Conservation (phyloP, 2,888 invertebrate species). For the Caprella mutica region DNA sequence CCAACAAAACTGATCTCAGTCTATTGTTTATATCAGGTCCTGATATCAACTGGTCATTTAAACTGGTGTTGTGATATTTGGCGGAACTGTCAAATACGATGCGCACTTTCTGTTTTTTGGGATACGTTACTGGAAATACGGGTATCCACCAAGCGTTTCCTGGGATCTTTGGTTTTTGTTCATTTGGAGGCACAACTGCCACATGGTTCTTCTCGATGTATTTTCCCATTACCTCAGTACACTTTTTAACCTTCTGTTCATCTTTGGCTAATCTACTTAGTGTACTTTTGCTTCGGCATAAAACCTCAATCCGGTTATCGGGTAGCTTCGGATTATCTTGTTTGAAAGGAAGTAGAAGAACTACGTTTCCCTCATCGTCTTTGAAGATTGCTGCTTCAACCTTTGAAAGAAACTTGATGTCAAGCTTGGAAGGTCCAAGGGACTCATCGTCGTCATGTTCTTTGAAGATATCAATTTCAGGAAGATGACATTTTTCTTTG, state of each 20-base stretch:
- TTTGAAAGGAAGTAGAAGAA: neutral
- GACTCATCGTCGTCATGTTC: neutral
- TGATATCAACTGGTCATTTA: neutral
- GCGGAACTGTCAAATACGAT: constrained; percentile 3
- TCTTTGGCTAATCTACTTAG: neutral
- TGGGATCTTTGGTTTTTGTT: neutral
- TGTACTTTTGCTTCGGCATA: neutral
- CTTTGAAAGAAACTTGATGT: neutral
- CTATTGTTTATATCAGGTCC: constrained; percentile 6
- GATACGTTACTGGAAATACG: neutral
- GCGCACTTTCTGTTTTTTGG: neutral
- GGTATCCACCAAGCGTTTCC: too few relatives aligned
- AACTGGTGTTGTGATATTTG: neutral
- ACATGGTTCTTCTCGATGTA: neutral
- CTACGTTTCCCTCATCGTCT: neutral
- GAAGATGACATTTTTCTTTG: too few relatives aligned
- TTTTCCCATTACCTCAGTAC: neutral
- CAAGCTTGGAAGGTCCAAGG: neutral
- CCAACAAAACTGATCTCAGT: neutral
- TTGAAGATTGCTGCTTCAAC: neutral
- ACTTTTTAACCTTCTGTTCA: neutral
- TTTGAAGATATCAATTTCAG: too few relatives aligned
- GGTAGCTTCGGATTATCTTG: neutral
- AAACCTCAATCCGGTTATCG: neutral
- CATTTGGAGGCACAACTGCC: neutral